phyloP scores from a whole-genome alignment of 2,888 invertebrate species.

The Tethea ocularis region DNA sequence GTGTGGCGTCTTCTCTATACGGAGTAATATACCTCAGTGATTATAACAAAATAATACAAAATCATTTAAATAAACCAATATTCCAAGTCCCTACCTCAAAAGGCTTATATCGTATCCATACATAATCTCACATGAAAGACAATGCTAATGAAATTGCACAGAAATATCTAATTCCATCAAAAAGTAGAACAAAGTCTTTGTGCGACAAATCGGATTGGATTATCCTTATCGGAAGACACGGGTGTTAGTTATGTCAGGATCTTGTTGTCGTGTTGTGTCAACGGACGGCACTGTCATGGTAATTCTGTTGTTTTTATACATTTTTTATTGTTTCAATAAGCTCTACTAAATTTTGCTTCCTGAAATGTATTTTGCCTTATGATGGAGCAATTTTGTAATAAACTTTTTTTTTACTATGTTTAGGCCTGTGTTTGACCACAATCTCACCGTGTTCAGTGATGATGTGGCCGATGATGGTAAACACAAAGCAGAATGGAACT shows the following conservation, averaged over 20 bases:
- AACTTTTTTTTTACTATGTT: no score
- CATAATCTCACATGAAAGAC: background rate
- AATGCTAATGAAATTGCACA: background rate
- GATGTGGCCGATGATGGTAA: no score
- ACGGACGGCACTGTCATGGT: background rate
- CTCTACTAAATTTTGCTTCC: background rate
- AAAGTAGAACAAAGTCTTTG: background rate
- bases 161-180: background rate
- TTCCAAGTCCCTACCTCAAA: background rate
- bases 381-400: no score
- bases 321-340: background rate
- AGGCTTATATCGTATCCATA: background rate
- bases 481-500: no score
- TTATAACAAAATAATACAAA: background rate
- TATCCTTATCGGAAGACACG: background rate
- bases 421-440: no score
- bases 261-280: background rate
- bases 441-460: no score
- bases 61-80: background rate
- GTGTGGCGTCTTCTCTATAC: no score
- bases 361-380: no score
- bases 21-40: no score
- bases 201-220: background rate
- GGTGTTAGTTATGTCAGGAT: background rate
- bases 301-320: background rate